These are phyloP conservation scores for Drosophila kurseongensis DNA, from an alignment of 1,140 invertebrate genomes.

Conservation along the genomic window DNA sequence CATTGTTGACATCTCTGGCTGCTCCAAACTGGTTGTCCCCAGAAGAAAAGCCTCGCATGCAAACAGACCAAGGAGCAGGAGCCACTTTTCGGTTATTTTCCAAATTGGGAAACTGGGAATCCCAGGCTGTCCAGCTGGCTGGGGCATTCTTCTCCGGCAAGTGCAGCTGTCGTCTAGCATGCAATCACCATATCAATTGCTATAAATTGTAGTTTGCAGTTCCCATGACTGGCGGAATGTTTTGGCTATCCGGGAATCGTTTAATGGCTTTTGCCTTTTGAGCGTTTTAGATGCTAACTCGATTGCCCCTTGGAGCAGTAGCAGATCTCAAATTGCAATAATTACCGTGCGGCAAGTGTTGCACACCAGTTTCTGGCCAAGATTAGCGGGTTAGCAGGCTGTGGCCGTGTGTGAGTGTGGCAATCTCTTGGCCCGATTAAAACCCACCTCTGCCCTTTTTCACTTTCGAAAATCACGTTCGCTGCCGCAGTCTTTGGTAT, in stretches of 20 bases:
- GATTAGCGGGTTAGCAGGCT: conserved; percentile 32
- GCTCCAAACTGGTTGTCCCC: conserved; percentile 42
- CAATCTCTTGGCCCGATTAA: conserved; percentile 18
- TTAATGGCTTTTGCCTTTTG: conserved; percentile 17
- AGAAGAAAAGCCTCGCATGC: conserved; percentile 20
- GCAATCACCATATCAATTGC: conserved; percentile 28
- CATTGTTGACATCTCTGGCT: conserved; percentile 38
- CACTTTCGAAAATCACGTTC: conserved; percentile 59
- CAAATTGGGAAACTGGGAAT: conserved; percentile 29
- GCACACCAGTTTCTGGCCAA: conserved; percentile 4
- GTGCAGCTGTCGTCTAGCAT: conserved; percentile 47
- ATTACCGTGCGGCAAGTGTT: conserved; percentile 3
- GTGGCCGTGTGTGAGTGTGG: conserved; percentile 15
- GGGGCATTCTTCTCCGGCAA: conserved; percentile 15
- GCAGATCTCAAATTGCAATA: conserved; percentile 26
- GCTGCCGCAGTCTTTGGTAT: conserved; percentile 61
- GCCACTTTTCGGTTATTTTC: conserved; percentile 25
- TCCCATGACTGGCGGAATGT: conserved; percentile 27
- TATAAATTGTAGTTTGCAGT: conserved; percentile 18
- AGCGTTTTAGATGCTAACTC: conserved; percentile 22
- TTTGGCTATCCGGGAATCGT: conserved; percentile 11
- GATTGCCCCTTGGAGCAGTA: conserved; percentile 14
- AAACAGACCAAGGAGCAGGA: conserved; percentile 6
- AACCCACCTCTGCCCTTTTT: conserved; percentile 22
- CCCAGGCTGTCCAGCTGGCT: neutral